Evolutionary conservation across 1,140 invertebrate genomes (phyloP), one percentile per base, ranked within the genome.

Genomic region (Lepidurus couesii): DNA sequence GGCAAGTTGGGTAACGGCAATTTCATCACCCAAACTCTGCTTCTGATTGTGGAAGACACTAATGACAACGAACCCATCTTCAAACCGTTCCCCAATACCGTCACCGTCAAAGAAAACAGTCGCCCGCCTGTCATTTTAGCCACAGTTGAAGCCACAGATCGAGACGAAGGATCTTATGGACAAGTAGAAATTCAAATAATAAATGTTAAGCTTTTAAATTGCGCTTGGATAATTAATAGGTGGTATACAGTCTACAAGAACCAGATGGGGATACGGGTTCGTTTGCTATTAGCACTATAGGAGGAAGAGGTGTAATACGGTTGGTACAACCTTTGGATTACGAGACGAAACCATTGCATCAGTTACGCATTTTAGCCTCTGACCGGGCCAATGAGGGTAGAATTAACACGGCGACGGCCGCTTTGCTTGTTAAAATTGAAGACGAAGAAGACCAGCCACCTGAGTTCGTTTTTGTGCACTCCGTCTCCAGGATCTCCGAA

Each of bases 11-110:
- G 92, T 1, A 92, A 94, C 74, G 92, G 93, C 75, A 95, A 95
- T 84, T 96, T 91, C 85, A 92, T 97, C 78, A 95, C 93, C 6
- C 95, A 96, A 86, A 95, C 93, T 83, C 89, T 97, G 77, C 86
- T 96, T 77, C 85, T 96, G 16, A 86, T 96, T 75, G 93, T 97
- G 0, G 94, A 96, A 86, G 95, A 97, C 84, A 91, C 95, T 10
- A 97, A 97, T 82, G 95, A 97, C 86, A 95, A 95, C 86, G 90
- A 90, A 80, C 95, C 95, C 5, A 88, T 94, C 75, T 97, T 96
- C 84, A 90, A 91, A 82, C 91, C 93, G 13, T 95, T 95, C 86
- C 91, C 92, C 80, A 90, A 92, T 6, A 92, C 93, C 44, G 86
- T 97, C 75, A 90, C 89, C 76, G 87, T 96, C 4, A 89, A 88